Percentiles rank a stretch among this genome's conserved stretches.
Evolutionary conservation across 2,888 invertebrate genomes (phyloP).

Genomic region (Sesamia inferens): DNA sequence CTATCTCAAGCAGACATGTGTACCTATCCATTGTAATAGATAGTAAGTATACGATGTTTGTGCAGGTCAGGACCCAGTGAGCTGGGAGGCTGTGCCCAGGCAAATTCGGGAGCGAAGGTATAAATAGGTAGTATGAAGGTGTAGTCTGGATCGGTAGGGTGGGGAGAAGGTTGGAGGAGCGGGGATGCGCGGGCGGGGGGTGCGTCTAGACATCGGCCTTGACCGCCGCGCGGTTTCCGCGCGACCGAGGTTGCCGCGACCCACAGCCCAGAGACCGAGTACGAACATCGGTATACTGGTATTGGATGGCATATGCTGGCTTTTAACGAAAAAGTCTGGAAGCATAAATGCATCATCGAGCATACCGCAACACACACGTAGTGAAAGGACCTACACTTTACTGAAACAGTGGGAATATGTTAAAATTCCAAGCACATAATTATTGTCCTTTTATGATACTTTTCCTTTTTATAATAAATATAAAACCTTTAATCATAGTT

Average conservation of each 20-base stretch:
- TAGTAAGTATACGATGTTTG: conserved; percentile 45
- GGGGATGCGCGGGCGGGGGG: conserved; percentile 72
- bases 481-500: not conserved
- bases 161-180: conserved; percentile 64
- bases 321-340: conserved; percentile 3
- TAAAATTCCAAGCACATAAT: not conserved
- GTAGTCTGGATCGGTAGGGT: conserved; percentile 62
- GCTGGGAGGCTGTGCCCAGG: conserved; percentile 76
- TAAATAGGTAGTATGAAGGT: conserved; percentile 78
- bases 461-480: not conserved
- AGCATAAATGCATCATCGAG: not conserved
- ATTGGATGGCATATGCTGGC: conserved; percentile 26
- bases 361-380: not conserved
- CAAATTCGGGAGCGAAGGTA: conserved; percentile 78
- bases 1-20: conserved; percentile 47
- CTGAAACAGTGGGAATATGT: not conserved
- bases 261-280: conserved; percentile 86
- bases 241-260: conserved; percentile 84
- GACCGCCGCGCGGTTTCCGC: conserved; percentile 88
- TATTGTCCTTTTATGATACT: not conserved
- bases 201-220: conserved; percentile 88
- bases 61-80: conserved; percentile 78
- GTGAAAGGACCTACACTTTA: not conserved
- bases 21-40: conserved; percentile 30
- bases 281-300: conserved; percentile 66